A percentile compares a stretch with the other conserved stretches of the same genome.
Evolutionary conservation across 2,888 invertebrate species (phyloP).

Genomic region (Drosophila falleni): DNA sequence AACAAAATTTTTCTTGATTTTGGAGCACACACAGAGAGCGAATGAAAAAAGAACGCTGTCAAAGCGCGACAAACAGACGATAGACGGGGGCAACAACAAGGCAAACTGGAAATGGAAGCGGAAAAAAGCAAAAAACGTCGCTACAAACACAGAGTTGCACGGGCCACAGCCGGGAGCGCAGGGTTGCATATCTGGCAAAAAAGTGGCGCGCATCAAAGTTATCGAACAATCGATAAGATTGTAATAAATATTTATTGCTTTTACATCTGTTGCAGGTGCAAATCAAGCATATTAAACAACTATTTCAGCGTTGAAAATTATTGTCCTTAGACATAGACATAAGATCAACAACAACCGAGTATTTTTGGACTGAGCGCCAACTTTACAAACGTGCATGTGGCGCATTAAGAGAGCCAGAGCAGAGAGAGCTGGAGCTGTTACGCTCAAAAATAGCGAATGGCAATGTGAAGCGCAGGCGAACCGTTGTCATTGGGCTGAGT

Average conservation of each 20-base stretch:
- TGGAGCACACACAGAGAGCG: constrained; percentile 57
- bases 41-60: constrained; percentile 73
- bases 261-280: constrained; percentile 20
- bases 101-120: constrained; percentile 79
- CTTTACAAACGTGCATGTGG: constrained; percentile 36
- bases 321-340: neutral
- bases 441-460: constrained; percentile 76
- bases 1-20: constrained; percentile 56
- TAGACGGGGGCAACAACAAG: constrained; percentile 67
- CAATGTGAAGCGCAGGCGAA: constrained; percentile 69
- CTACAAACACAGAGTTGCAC: constrained; percentile 78
- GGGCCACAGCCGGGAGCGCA: constrained; percentile 65
- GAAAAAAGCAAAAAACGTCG: constrained; percentile 69
- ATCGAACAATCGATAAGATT: constrained; percentile 68
- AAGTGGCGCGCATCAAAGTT: constrained; percentile 32
- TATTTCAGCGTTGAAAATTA: constrained; percentile 1
- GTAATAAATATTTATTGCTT: constrained; percentile 28
- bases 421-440: constrained; percentile 41
- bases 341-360: constrained; percentile 28
- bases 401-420: constrained; percentile 37
- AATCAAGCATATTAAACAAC: neutral
- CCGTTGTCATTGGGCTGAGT: constrained; percentile 41
- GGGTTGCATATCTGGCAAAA: constrained; percentile 61
- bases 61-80: constrained; percentile 72
- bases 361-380: constrained; percentile 22